A percentile compares a stretch with the other conserved stretches of the same genome.
Conservation (phyloP, 2,113 vertebrate species). For the Leiothrix lutea region DNA sequence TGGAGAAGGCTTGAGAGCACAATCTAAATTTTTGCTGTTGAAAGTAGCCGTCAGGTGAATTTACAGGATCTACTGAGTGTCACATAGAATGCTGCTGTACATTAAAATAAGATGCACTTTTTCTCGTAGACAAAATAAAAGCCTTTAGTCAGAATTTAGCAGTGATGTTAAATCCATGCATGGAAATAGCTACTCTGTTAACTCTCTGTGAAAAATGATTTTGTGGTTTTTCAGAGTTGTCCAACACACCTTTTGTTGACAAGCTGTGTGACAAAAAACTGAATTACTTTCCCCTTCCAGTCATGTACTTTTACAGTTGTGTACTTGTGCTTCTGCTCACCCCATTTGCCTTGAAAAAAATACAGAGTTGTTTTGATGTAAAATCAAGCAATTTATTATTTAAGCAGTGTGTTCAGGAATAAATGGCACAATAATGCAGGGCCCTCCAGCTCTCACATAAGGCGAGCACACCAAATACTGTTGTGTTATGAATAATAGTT, state of each 20-base stretch:
- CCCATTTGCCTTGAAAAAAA: not conserved
- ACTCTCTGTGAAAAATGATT: not conserved
- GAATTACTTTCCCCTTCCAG: not conserved
- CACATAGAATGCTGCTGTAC: not conserved
- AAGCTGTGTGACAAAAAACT: not conserved
- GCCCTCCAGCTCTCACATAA: not conserved
- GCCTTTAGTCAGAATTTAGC: not conserved
- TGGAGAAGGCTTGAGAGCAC: not conserved
- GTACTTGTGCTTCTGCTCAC: not conserved
- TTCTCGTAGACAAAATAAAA: not conserved
- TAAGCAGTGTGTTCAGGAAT: not conserved
- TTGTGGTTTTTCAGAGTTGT: not conserved
- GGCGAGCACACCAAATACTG: not conserved
- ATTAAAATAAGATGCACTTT: not conserved
- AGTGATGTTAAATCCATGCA: not conserved
- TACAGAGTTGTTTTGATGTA: not conserved
- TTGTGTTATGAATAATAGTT: not conserved
- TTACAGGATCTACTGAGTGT: not conserved
- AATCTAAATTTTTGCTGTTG: not conserved
- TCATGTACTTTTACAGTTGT: not conserved
- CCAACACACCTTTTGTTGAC: not conserved
- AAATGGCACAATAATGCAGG: not conserved
- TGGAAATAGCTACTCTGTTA: not conserved
- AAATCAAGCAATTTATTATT: not conserved
- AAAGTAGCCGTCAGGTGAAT: not conserved